phyloP scores from a whole-genome alignment of 1,140 invertebrate species.

The Papilio polytes region DNA sequence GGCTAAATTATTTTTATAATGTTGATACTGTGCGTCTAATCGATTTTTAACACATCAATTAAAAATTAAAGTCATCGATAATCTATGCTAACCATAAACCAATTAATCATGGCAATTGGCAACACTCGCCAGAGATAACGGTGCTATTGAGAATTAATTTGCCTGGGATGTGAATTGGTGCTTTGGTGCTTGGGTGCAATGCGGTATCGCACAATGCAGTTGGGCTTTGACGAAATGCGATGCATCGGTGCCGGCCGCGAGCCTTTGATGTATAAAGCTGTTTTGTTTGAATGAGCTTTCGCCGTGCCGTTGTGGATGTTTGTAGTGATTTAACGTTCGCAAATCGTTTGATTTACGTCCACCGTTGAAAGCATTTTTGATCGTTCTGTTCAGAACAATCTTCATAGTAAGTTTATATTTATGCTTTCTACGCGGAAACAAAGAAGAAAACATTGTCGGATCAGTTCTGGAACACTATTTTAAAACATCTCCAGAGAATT shows the following conservation, averaged over 20 bases:
- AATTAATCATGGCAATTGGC: constrained; percentile 17
- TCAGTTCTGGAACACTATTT: no score
- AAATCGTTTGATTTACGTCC: constrained; percentile 14
- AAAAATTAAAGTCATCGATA: background rate
- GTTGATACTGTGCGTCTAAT: background rate
- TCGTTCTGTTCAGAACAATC: background rate
- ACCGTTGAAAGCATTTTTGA: background rate
- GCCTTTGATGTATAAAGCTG: constrained; percentile 29
- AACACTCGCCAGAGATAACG: background rate
- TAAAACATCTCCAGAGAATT: no score
- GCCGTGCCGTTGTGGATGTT: constrained; percentile 14
- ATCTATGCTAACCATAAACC: background rate
- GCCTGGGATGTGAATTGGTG: constrained; percentile 38
- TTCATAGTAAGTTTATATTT: background rate
- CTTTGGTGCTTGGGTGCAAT: constrained; percentile 49
- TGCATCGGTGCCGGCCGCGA: constrained; percentile 22
- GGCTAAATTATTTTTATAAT: background rate
- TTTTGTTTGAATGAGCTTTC: constrained; percentile 27
- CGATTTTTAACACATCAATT: background rate
- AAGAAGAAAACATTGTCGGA: background rate
- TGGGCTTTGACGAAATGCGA: constrained; percentile 31
- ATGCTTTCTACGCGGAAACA: background rate
- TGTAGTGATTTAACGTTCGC: constrained; percentile 13
- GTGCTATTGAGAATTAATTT: constrained; percentile 43
- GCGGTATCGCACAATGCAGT: constrained; percentile 47